Base-by-base conservation (phyloP, 2,888 invertebrate species). In the Toxonevra muliebris region DNA sequence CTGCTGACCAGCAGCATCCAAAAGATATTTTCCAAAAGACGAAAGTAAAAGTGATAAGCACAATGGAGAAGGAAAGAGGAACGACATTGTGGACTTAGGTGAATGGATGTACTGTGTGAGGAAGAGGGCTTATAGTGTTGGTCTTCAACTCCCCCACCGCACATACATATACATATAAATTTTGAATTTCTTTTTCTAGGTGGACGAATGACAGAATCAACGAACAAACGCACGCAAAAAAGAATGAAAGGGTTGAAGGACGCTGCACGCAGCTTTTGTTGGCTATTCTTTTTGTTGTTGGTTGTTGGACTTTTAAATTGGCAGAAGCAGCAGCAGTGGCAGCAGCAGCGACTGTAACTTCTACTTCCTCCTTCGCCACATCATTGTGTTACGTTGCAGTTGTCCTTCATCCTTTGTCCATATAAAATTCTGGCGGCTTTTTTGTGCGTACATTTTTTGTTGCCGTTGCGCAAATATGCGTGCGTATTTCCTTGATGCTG, bases 351-450 rank as follows among this genome's bases (percentile, higher is more conserved):
- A 1, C 48, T 4, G 30, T 30, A 30, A 30, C 30, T 7, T 30
- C 7, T 30, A 30, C 2, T 30, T 30, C 15, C 15, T 48, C 48
- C 13, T 48, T 10, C 15, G 13, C 15, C 48, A 48, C 48, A n/a
- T 48, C 40, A 7, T 15, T 40, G 12, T 63, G 13, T 40, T 57
- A 8, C 20, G 52, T 11, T 52, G 11, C 52, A 52, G 1, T 41
- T 61, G 17, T 40, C 40, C 10, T 48, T 48, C 48, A 45, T 64
- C 50, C 9, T 50, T 64, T 55, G 64, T 57, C 57, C 57, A 57
- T 48, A 64, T 55, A 57, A 64, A 57, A 45, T 64, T 30, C 45
- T 54, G 19, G 62, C 54, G n/a, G n/a, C n/a, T n/a, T n/a, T n/a
- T n/a, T 30, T 30, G 30, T 4, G 30, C 30, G 30, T 30, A 30